Conservation (phyloP, 1,140 invertebrate genomes). For the Brachionus rotundiformis region DNA sequence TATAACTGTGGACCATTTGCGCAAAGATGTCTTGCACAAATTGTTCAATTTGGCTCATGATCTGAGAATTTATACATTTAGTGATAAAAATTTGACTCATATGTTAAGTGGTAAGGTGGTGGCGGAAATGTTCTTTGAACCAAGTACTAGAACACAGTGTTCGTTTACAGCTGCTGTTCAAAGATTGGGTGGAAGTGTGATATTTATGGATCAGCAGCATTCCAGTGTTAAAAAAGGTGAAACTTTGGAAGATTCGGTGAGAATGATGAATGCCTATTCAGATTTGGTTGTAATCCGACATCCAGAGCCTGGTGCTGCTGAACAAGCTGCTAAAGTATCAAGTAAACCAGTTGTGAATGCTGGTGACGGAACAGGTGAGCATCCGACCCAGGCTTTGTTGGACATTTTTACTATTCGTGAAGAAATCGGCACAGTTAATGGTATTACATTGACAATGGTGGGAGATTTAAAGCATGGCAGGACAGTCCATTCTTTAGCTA, state of each 20-base stretch:
- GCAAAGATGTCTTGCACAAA: slow-evolving; percentile 36
- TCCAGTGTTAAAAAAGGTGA: slow-evolving; percentile 97
- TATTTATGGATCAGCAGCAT: slow-evolving; percentile 81
- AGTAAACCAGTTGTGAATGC: slow-evolving; percentile 92
- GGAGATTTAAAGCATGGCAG: slow-evolving; percentile 96
- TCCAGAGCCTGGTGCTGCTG: slow-evolving; percentile 85
- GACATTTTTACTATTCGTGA: slow-evolving; percentile 97
- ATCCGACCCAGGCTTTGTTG: slow-evolving; percentile 94
- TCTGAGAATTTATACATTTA: background rate
- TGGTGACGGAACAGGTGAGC: slow-evolving; percentile 95
- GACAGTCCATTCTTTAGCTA: slow-evolving; percentile 94
- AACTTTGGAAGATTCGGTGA: slow-evolving; percentile 75
- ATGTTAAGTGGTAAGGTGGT: slow-evolving; percentile 79
- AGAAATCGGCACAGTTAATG: slow-evolving; percentile 97
- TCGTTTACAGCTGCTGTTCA: slow-evolving; percentile 96
- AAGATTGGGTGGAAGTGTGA: slow-evolving; percentile 84
- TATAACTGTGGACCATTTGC: slow-evolving; percentile 26
- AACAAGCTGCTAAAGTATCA: slow-evolving; percentile 78
- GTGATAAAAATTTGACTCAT: slow-evolving; percentile 29
- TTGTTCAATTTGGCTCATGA: slow-evolving; percentile 48
- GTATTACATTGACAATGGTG: slow-evolving; percentile 77
- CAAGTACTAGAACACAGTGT: slow-evolving; percentile 89
- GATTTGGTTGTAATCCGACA: slow-evolving; percentile 92
- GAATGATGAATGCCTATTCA: slow-evolving; percentile 67
- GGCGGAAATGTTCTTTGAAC: slow-evolving; percentile 95